Evolutionary conservation across 1,140 invertebrate genomes (phyloP).

Genomic region (Heliconius nattereri): DNA sequence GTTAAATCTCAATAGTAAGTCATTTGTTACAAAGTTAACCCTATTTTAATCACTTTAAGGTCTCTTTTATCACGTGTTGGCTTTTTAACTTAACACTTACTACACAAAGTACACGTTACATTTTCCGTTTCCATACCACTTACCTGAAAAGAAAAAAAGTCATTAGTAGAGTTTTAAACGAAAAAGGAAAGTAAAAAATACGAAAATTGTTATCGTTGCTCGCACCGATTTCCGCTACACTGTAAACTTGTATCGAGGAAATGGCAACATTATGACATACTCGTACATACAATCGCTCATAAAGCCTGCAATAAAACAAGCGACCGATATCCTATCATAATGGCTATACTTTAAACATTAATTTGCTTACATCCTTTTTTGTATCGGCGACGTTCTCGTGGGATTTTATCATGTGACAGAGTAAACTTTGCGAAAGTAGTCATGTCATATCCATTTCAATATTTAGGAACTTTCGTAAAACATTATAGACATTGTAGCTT

Average conservation of each 20-base stretch:
- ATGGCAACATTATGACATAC: constrained; percentile 44
- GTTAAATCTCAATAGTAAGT: not conserved
- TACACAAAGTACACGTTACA: not conserved
- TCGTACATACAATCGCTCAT: constrained; percentile 16
- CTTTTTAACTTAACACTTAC: not conserved
- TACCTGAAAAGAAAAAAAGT: constrained; percentile 35
- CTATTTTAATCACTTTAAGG: not conserved
- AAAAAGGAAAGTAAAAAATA: constrained; percentile 31
- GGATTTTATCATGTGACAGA: not conserved
- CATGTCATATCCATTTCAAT: not conserved
- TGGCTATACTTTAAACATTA: constrained; percentile 26
- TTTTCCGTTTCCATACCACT: constrained; percentile 20
- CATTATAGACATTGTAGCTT: not conserved
- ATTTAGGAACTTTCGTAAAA: not conserved
- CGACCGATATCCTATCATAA: constrained; percentile 33
- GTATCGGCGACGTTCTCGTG: constrained; percentile 24
- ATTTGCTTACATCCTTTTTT: constrained; percentile 22
- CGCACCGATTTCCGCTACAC: constrained; percentile 33
- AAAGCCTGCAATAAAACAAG: constrained; percentile 27
- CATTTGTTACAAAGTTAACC: not conserved
- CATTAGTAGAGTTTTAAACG: constrained; percentile 21
- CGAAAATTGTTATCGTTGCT: constrained; percentile 40
- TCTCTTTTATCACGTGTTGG: not conserved
- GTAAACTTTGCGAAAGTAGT: not conserved
- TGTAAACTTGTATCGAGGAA: constrained; percentile 43